Conservation (phyloP, 2,797 vertebrate genomes). For the Martes flavigula region DNA sequence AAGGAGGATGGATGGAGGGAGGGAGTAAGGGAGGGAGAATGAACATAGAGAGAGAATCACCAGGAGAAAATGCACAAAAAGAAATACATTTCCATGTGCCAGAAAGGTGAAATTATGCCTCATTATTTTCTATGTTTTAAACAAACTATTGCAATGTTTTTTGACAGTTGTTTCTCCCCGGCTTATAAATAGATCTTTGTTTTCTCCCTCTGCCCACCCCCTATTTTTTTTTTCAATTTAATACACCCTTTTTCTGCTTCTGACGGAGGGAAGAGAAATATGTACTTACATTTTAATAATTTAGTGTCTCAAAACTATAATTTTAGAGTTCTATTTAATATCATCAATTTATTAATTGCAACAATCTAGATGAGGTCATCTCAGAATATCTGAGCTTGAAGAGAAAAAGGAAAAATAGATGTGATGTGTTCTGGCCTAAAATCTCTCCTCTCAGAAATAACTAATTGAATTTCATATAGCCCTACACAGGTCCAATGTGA, state of each 20-base stretch:
- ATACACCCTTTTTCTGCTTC: conserved; percentile 8
- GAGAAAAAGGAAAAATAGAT: background rate
- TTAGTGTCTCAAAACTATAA: background rate
- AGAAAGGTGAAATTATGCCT: background rate
- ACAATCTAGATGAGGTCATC: background rate
- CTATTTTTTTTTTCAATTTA: background rate
- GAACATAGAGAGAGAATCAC: background rate
- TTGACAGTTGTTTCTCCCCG: conserved; percentile 15
- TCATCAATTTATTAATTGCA: background rate
- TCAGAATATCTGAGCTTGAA: background rate
- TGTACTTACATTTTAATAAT: background rate
- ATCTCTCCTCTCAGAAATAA: background rate
- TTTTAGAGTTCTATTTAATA: conserved; percentile 14
- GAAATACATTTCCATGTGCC: background rate
- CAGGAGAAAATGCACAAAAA: conserved; percentile 16
- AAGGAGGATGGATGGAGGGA: background rate
- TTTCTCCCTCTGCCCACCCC: background rate
- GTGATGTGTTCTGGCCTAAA: background rate
- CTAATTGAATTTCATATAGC: background rate
- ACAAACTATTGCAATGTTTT: background rate
- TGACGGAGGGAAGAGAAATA: background rate
- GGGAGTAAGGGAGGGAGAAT: background rate
- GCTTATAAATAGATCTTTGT: background rate
- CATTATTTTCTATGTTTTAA: conserved; percentile 14
- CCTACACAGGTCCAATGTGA: background rate